These are phyloP conservation scores for Rhagium mordax DNA, from an alignment of 2,888 invertebrate species.

Conservation along the genomic window DNA sequence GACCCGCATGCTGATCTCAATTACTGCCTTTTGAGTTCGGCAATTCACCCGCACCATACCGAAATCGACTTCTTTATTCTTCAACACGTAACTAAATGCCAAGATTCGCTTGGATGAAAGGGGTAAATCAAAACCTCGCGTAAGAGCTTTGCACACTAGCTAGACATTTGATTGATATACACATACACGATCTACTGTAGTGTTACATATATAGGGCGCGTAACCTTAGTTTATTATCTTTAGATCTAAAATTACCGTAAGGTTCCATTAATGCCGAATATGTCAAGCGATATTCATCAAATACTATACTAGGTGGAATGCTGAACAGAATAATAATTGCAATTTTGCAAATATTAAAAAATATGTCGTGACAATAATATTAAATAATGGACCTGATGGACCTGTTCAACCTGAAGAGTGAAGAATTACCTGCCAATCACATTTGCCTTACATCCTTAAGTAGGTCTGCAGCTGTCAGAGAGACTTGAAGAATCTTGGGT, in stretches of 20 bases:
- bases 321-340: too few relatives aligned
- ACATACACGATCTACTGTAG: constrained; percentile 1
- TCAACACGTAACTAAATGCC: constrained; percentile 50
- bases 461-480: too few relatives aligned
- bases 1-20: constrained; percentile 56
- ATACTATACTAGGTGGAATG: neutral
- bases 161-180: constrained; percentile 28
- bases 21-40: constrained; percentile 50
- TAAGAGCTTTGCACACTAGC: constrained; percentile 23
- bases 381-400: too few relatives aligned
- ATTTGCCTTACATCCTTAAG: too few relatives aligned
- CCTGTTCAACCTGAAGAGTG: too few relatives aligned
- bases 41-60: constrained; percentile 53
- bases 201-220: neutral
- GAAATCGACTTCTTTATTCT: constrained; percentile 56
- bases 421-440: too few relatives aligned
- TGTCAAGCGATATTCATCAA: neutral
- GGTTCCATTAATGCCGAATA: neutral
- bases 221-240: constrained; percentile 12
- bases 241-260: neutral
- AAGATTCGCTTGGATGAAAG: constrained; percentile 43
- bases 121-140: constrained; percentile 39
- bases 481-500: too few relatives aligned
- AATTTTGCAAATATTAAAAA: too few relatives aligned
- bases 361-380: too few relatives aligned